phyloP scores from a whole-genome alignment of 2,113 vertebrate species.

The Mesitornis unicolor region DNA sequence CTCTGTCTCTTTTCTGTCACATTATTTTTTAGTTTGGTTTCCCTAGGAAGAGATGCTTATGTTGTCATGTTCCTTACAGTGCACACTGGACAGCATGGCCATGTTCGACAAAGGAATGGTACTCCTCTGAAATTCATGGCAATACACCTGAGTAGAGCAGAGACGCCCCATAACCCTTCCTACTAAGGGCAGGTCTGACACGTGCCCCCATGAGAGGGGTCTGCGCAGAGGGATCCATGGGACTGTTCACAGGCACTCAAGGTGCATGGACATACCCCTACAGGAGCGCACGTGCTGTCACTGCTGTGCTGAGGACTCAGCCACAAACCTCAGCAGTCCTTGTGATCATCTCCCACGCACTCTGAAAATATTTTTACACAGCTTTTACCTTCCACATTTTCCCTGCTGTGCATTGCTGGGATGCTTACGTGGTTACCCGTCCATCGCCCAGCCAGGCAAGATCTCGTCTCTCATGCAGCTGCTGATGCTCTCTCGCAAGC shows the following conservation, averaged over 20 bases:
- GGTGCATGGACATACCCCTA: background rate
- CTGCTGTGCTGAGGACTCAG: background rate
- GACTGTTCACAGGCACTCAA: background rate
- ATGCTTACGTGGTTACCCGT: background rate
- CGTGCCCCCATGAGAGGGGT: accelerated
- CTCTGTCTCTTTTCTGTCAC: background rate
- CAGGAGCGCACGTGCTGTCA: accelerated
- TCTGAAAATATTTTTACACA: background rate
- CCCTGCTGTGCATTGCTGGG: background rate
- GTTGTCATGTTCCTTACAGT: background rate
- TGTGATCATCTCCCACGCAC: background rate
- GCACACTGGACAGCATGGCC: accelerated
- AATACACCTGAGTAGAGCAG: background rate
- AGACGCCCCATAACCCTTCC: background rate
- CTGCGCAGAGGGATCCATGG: accelerated
- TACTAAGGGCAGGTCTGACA: too few relatives aligned
- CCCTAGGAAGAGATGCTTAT: background rate
- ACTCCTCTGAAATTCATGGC: background rate
- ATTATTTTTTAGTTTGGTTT: background rate
- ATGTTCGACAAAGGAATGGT: accelerated
- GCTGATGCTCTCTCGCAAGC: background rate
- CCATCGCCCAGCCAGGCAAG: background rate
- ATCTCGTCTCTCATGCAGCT: accelerated
- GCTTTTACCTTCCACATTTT: background rate
- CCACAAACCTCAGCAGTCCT: background rate